Base-by-base conservation (phyloP, 2,797 vertebrate genomes). In the Falco concolor region DNA sequence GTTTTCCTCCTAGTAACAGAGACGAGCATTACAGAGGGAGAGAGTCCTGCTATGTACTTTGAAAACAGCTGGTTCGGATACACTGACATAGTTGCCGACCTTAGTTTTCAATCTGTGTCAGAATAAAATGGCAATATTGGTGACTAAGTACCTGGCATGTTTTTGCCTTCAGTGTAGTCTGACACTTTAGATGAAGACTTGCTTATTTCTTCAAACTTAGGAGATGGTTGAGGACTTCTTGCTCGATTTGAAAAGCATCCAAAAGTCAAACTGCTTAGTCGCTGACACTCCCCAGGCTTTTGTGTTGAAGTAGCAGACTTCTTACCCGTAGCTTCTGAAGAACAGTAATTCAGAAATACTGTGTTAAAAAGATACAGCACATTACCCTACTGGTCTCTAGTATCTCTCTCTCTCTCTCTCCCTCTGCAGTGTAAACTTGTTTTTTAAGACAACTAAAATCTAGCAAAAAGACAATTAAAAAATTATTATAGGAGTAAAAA, bases 211-310 rank as follows among this genome's bases (percentile, higher is more conserved):
- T 98, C 98, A 12, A 98, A 98, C 79, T 98, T 98, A 5, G 98
- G 98, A 65, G 98, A 98, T 7, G 98, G 98, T 89, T 99, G 98
- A 36, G 99, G 99, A 90, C 97, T 99, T 97, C 98, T 99, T 88
- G 98, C 99, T 97, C 98, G 98, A 90, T 99, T 99, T 86, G 98
- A 98, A 97, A 99, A 99, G 95, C 99, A 99, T 86, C 99, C 99
- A 63, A 99, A 99, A 6, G 99, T 99, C 96, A 99, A 98, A 96
- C 98, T 98, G 97, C 99, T 99, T 68, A 99, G 98, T 30, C 98
- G 98, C 92, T 99, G 99, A 60, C 99, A 99, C 93, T 99, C 99
- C 3, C 97, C 98, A 13, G 98, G 98, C 53, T 98, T 98, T 56
- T 97, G 96, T 52, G 96, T 5, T 61, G 96, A 95, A 69, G 90